Conservation (phyloP, 2,113 vertebrate species). For the Asarcornis scutulata region DNA sequence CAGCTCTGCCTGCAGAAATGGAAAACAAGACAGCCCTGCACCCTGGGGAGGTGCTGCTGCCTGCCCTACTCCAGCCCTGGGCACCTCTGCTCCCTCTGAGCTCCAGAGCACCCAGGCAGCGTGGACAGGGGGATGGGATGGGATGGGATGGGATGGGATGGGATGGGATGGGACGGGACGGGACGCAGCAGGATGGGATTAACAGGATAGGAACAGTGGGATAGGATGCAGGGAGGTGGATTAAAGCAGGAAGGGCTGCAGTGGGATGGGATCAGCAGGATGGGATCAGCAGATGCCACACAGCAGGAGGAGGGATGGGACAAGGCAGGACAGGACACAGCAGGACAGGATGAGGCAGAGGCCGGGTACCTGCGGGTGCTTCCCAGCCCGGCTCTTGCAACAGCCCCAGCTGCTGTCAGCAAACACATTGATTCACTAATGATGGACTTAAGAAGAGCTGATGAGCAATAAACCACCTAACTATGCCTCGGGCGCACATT, state of each 20-base stretch:
- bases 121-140: no score
- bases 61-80: background rate
- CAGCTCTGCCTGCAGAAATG: background rate
- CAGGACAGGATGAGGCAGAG: background rate
- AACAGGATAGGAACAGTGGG: background rate
- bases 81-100: background rate
- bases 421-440: background rate
- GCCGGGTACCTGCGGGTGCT: background rate
- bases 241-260: background rate
- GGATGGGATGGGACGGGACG: background rate
- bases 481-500: background rate
- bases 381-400: background rate
- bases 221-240: fast-evolving
- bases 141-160: background rate
- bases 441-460: background rate
- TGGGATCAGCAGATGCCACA: background rate
- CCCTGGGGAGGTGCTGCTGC: fast-evolving
- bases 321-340: no score
- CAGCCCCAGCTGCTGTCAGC: background rate
- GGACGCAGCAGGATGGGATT: background rate
- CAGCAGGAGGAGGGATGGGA: background rate
- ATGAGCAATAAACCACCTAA: background rate
- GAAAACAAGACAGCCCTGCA: background rate
- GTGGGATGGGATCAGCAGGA: background rate
- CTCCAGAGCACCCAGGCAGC: background rate